phyloP scores from a whole-genome alignment of 2,888 invertebrate species.

The Apeira syringaria region DNA sequence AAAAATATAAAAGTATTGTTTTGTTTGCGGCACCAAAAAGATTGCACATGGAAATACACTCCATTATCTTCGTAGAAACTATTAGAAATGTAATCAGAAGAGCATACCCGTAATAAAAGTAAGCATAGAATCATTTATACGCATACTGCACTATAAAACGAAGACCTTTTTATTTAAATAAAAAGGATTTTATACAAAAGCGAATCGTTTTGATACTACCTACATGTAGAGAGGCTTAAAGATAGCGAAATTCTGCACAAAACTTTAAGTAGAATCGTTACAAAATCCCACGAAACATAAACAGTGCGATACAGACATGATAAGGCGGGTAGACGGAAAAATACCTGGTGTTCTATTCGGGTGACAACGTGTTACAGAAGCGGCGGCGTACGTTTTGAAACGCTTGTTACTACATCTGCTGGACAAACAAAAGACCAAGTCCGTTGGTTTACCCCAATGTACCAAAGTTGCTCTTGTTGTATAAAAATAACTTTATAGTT shows the following conservation, averaged over 20 bases:
- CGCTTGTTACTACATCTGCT: not conserved
- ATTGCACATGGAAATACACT: too few relatives aligned
- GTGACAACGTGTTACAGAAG: not conserved
- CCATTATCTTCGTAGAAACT: too few relatives aligned
- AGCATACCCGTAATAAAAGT: too few relatives aligned
- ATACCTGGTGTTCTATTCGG: slow-evolving; percentile 32
- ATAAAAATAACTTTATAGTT: too few relatives aligned
- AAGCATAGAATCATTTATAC: too few relatives aligned
- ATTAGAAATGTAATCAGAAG: too few relatives aligned
- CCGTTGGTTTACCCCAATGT: too few relatives aligned
- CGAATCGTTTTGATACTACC: slow-evolving; percentile 4
- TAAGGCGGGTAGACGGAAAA: slow-evolving; percentile 36
- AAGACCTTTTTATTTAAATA: slow-evolving; percentile 1
- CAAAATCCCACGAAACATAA: slow-evolving; percentile 24
- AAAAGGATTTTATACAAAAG: slow-evolving; percentile 18
- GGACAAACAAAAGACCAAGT: not conserved
- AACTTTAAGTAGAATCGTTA: slow-evolving; percentile 14
- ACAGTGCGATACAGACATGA: slow-evolving; percentile 29
- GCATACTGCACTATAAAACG: not conserved
- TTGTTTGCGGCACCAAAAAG: too few relatives aligned
- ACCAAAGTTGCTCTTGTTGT: too few relatives aligned
- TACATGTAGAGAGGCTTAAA: slow-evolving; percentile 1
- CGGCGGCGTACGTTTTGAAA: slow-evolving; percentile 3
- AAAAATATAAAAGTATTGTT: too few relatives aligned
- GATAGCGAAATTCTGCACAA: slow-evolving; percentile 15